Evolutionary conservation across 2,797 vertebrate genomes (phyloP), one percentile per base, ranked within the genome.

Genomic region (Sebastes cheni): DNA sequence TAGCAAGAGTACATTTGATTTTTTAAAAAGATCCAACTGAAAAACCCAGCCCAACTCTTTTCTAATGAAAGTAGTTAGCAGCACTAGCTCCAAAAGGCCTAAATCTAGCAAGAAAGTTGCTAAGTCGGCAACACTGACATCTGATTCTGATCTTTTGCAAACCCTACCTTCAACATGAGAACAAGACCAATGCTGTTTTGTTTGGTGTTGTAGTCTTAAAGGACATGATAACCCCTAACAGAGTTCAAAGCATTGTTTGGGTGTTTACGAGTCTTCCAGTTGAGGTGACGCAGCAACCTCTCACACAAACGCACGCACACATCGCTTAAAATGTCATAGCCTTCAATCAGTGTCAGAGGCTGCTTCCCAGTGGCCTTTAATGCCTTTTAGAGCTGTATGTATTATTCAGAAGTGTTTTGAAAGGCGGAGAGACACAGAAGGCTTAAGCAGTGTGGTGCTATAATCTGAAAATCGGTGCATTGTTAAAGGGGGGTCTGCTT

Each of bases 241-340:
- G 7, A 64, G 14, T 70, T 82, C 4, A 50, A 71, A 70, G 0
- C 32, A 23, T 55, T 77, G 58, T 71, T 77, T 79, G 66, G 20
- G 6, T 75, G 70, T 4, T 67, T 30, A 23, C 8, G 18, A 29
- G 23, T 62, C 27, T 70, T 58, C 8, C 78, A 61, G 68, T 59
- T 70, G 8, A 32, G 34, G n/a, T 75, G 70, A 75, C 64, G 34
- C 70, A 75, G 68, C 76, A 78, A 67, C 20, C 55, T 81, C 39
- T 61, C 34, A 60, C 62, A 77, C 55, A 75, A 75, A 56, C 58
- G 9, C 16, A 39, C 3, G 11, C 42, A 42, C 75, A 82, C 65
- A 7, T 58, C 29, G 3, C 54, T 75, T 81, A 61, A 91, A 88
- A 91, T 88, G 85, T 82, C 88, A 89, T 1, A 75, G 72, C 74